Evolutionary conservation across 2,113 vertebrate species (phyloP).

Genomic region (Antidorcas marsupialis): DNA sequence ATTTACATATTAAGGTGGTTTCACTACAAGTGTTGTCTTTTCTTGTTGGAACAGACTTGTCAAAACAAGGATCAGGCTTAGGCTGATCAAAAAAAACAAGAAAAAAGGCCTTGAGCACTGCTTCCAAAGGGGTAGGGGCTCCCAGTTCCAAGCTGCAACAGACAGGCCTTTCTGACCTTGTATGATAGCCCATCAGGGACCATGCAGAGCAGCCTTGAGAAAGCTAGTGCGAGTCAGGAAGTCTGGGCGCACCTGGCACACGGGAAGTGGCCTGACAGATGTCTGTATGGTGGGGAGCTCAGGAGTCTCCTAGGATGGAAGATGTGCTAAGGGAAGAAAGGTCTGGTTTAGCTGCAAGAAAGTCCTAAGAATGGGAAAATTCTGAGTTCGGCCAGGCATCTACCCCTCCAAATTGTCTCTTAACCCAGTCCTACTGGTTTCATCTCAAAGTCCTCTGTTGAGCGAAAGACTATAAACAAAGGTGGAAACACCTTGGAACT

Average conservation of each 20-base stretch:
- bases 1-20: neutral
- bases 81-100: neutral
- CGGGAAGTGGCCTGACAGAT: no score
- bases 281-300: neutral
- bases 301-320: neutral
- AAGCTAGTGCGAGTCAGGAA: neutral
- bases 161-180: neutral
- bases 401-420: neutral
- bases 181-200: accelerated
- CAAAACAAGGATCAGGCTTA: neutral
- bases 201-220: neutral
- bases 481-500: neutral
- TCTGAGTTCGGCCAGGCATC: neutral
- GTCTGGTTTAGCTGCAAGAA: neutral
- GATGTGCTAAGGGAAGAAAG: neutral
- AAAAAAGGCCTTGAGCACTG: neutral
- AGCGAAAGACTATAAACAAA: neutral
- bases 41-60: neutral
- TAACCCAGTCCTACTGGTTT: neutral
- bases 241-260: neutral
- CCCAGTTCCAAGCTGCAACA: neutral
- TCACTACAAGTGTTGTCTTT: neutral
- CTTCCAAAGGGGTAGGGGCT: neutral
- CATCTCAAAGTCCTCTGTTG: neutral
- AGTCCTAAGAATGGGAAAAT: neutral